Base-by-base conservation (phyloP, 2,797 vertebrate genomes). In the Enteromius argenteus region DNA sequence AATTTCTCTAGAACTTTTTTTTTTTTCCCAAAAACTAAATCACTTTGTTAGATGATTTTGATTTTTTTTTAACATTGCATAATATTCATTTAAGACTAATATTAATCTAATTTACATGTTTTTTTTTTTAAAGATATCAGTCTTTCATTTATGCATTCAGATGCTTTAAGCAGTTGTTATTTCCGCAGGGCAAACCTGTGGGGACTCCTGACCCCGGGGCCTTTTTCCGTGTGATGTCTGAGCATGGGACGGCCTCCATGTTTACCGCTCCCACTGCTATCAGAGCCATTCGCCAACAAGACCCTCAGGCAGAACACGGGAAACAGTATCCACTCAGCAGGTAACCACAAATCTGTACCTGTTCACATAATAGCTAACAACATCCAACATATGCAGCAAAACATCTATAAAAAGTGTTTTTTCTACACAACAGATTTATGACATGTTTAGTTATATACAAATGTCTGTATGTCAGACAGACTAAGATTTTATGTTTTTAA, bases 221-320 rank as follows among this genome's bases (percentile, higher is more conserved):
- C 0, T 98, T 96, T 93, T 99, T 99, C 93, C 97, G 97, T 3
- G 96, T 99, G 79, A 91, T 99, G 62, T 96, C 97, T 0, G 98
- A 99, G 90, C 95, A 99, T 80, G 95, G 95, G 68, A 96, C 94
- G 10, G 92, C 95, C 71, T 96, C 96, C 86, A 91, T 96, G 96
- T 99, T 99, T 91, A 98, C 96, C 13, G 96, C 98, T 0, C 98
- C 98, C 51, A 99, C 97, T 37, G 98, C 97, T 87, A 94, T 99
- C 91, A 95, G 98, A 93, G 98, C 97, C 87, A 99, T 99, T 85
- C 96, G 97, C 91, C 98, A 99, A 89, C 97, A 99, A 91, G 98
- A 99, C 92, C 96, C 97, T 11, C 91, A 95, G 21, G 95, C 96
- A 62, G 88, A 87, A 27, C 62, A 94, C 6, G 97, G 96, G 86